Conservation (phyloP, 1,140 invertebrate species). For the Camponotus pennsylvanicus region DNA sequence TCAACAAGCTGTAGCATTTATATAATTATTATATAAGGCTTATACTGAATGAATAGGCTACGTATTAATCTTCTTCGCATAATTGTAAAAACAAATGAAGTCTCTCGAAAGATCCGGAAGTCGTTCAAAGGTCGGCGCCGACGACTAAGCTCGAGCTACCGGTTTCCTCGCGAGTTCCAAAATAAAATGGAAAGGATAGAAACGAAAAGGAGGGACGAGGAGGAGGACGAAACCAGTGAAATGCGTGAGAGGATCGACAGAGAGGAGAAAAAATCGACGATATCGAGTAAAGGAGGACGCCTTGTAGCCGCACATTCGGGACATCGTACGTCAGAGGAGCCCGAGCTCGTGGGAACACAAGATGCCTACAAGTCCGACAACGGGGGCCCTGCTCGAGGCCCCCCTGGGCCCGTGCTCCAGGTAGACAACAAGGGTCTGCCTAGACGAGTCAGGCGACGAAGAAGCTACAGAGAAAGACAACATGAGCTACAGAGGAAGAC, state of each 20-base stretch:
- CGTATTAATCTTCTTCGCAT: conserved; percentile 1
- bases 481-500: conserved; percentile 14
- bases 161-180: conserved; percentile 6
- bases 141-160: conserved; percentile 33
- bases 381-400: background rate
- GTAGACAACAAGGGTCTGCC: conserved; percentile 49
- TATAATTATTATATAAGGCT: background rate
- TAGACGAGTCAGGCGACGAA: conserved; percentile 22
- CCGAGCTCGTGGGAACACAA: conserved; percentile 76
- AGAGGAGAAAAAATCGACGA: conserved; percentile 36
- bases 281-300: conserved; percentile 68
- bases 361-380: conserved; percentile 21
- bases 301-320: conserved; percentile 67
- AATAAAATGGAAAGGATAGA: conserved; percentile 1
- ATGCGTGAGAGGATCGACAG: conserved; percentile 3
- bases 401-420: conserved; percentile 25
- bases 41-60: background rate
- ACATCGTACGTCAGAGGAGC: conserved; percentile 73
- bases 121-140: conserved; percentile 11
- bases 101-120: conserved; percentile 25
- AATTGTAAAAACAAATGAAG: background rate
- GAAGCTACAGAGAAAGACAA: conserved; percentile 10
- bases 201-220: background rate
- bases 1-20: too few relatives aligned
- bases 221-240: conserved; percentile 1